Percentiles rank a stretch among this genome's conserved stretches.
phyloP scores from a whole-genome alignment of 2,113 vertebrate genomes.

The Spilogale gracilis region DNA sequence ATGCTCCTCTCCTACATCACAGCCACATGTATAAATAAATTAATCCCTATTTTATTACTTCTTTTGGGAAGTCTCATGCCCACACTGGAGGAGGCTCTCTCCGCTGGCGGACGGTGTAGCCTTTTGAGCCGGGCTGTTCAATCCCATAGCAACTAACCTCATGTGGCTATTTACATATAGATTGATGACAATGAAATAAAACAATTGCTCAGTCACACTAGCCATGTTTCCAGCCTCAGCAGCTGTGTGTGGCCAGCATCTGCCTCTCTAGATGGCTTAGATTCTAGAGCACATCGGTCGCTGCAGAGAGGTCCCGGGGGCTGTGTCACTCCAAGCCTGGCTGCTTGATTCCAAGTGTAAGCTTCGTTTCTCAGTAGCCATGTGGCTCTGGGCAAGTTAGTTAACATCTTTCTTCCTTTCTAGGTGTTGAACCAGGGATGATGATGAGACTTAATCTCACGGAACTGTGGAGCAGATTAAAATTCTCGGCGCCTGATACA shows the following conservation, averaged over 20 bases:
- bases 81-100: not conserved
- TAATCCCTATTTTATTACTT: not conserved
- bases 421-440: not conserved
- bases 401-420: not conserved
- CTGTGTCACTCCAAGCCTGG: not conserved
- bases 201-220: not conserved
- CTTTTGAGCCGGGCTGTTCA: not conserved
- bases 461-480: conserved; percentile 7
- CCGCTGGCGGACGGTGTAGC: not conserved
- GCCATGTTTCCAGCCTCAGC: not conserved
- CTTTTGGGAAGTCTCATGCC: not conserved
- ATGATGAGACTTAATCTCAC: not conserved
- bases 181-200: conserved; percentile 21
- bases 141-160: not conserved
- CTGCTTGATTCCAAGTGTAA: not conserved
- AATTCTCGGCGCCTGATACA: not conserved
- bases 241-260: not conserved
- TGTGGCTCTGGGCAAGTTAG: not conserved
- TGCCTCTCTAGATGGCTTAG: not conserved
- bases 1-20: not conserved
- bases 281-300: not conserved
- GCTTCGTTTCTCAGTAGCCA: not conserved
- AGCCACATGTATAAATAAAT: not conserved
- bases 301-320: not conserved
- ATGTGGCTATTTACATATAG: not conserved